phyloP scores from a whole-genome alignment of 2,888 invertebrate genomes.

The Theodoxus fluviatilis region DNA sequence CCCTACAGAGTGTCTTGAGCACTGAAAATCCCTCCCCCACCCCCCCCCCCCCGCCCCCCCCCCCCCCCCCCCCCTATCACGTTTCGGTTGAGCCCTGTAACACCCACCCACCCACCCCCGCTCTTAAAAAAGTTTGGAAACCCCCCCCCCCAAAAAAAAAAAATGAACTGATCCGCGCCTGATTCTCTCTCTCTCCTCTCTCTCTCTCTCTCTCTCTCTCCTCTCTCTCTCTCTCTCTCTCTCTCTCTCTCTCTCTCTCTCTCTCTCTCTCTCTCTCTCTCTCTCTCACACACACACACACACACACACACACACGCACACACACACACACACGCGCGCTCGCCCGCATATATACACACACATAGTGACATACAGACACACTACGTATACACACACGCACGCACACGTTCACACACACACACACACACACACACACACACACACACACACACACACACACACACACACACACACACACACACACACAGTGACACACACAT shows the following conservation, averaged over 20 bases:
- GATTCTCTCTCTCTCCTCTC: background rate
- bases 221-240: conserved; percentile 22
- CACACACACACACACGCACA: conserved; percentile 14
- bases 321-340: background rate
- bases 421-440: conserved; percentile 15
- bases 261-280: conserved; percentile 12
- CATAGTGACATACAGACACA: background rate
- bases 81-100: no score
- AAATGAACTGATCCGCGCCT: background rate
- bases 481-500: background rate
- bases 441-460: conserved; percentile 3
- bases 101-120: no score
- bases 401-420: background rate
- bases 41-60: no score
- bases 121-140: no score
- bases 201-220: conserved; percentile 4
- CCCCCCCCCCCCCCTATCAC: no score
- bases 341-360: background rate
- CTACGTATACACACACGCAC: background rate
- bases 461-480: background rate
- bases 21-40: no score
- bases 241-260: conserved; percentile 24
- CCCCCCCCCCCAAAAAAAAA: no score
- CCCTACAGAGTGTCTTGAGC: no score
- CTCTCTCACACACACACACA: background rate